Conservation (phyloP, 1,140 invertebrate species). For the Mya arenaria region DNA sequence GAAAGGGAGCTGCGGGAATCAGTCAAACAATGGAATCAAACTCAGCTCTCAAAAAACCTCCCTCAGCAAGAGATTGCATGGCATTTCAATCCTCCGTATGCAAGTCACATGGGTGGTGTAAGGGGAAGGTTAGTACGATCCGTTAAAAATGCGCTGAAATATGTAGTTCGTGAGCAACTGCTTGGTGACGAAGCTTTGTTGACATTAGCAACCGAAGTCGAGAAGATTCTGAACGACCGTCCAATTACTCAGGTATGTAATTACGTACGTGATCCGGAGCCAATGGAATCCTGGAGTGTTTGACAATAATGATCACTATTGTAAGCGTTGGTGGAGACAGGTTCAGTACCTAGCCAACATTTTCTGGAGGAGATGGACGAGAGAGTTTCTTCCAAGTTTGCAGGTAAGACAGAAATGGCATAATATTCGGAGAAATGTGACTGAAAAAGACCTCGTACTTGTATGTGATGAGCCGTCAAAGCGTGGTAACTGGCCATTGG, state of each 20-base stretch:
- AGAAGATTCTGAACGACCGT: slow-evolving; percentile 51
- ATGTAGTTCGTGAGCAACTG: background rate
- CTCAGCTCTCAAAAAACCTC: background rate
- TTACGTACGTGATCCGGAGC: slow-evolving; percentile 32
- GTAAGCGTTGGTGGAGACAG: slow-evolving; percentile 42
- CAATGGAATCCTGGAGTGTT: slow-evolving; percentile 49
- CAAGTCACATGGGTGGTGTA: slow-evolving; percentile 52
- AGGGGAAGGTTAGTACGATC: slow-evolving; percentile 38
- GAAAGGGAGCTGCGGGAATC: slow-evolving; percentile 11
- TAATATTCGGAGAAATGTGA: background rate
- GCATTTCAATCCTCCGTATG: slow-evolving; percentile 38
- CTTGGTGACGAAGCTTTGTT: slow-evolving; percentile 30
- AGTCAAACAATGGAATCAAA: slow-evolving; percentile 8
- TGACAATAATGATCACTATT: slow-evolving; percentile 45
- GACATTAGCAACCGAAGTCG: slow-evolving; percentile 44
- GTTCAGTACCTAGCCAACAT: slow-evolving; percentile 54
- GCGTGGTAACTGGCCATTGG: slow-evolving; percentile 9
- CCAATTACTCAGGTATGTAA: slow-evolving; percentile 52
- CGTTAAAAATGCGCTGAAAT: background rate
- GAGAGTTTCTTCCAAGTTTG: slow-evolving; percentile 50
- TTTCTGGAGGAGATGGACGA: slow-evolving; percentile 57
- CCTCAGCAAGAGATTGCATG: background rate
- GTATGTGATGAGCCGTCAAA: background rate
- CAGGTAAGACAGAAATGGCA: slow-evolving; percentile 57
- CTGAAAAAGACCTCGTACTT: background rate